phyloP scores from a whole-genome alignment of 2,888 invertebrate species.

The Eupeodes latifasciatus region DNA sequence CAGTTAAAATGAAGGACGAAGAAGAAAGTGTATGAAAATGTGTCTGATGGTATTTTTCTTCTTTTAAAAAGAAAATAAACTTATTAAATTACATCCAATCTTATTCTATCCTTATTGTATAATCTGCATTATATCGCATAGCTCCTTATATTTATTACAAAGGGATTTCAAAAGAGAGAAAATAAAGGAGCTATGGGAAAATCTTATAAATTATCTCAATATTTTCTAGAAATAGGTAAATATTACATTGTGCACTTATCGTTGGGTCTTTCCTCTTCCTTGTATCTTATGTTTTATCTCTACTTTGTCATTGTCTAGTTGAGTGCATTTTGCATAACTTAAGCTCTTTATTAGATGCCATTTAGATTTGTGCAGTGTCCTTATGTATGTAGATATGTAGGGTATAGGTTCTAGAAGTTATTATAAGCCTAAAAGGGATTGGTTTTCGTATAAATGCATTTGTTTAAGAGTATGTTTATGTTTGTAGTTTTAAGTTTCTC shows the following conservation, averaged over 20 bases:
- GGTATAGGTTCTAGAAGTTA: too few species aligned
- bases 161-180: not conserved
- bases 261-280: not conserved
- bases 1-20: too few species aligned
- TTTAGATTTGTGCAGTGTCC: not conserved
- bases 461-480: too few species aligned
- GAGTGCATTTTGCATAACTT: not conserved
- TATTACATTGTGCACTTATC: slow-evolving; percentile 5
- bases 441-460: too few species aligned
- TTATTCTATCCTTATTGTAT: not conserved
- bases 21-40: too few species aligned
- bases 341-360: not conserved
- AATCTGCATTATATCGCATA: not conserved
- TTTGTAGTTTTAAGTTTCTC: too few species aligned
- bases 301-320: slow-evolving; percentile 3
- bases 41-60: not conserved
- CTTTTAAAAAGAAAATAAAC: not conserved
- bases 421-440: too few species aligned
- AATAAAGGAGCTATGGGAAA: too few species aligned
- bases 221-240: not conserved
- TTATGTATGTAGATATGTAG: too few species aligned
- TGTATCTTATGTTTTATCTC: too few species aligned
- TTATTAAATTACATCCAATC: not conserved
- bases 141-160: not conserved
- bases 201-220: not conserved